Percentiles rank a stretch among this genome's conserved stretches.
Evolutionary conservation across 2,888 invertebrate species (phyloP).

Genomic region (Gibbula magus): DNA sequence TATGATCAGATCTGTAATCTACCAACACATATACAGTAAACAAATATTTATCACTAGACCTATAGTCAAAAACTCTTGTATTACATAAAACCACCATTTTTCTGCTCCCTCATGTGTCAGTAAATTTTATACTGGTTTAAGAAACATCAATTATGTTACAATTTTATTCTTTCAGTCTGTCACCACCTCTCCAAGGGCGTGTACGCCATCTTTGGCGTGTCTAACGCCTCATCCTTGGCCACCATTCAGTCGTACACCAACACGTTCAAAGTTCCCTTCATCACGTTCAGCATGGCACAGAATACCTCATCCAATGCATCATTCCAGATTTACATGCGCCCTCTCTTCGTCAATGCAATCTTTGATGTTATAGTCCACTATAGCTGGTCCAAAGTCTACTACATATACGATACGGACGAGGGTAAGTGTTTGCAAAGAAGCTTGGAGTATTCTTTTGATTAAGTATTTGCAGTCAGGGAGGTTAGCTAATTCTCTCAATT

Average conservation of each 20-base stretch:
- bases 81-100: too few relatives aligned
- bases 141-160: neutral
- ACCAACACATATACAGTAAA: too few relatives aligned
- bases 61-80: too few relatives aligned
- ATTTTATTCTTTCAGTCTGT: constrained; percentile 55
- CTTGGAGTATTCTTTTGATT: neutral
- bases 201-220: constrained; percentile 59
- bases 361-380: constrained; percentile 47
- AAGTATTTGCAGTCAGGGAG: too few relatives aligned
- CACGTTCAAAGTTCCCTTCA: constrained; percentile 62
- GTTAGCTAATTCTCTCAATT: too few relatives aligned
- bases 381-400: constrained; percentile 45
- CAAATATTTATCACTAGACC: too few relatives aligned
- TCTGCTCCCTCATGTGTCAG: too few relatives aligned
- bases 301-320: constrained; percentile 46
- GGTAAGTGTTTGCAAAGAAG: constrained; percentile 36
- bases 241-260: constrained; percentile 62
- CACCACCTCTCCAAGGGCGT: constrained; percentile 51
- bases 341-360: constrained; percentile 48
- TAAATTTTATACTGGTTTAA: too few relatives aligned
- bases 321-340: constrained; percentile 50
- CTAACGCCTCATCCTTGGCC: constrained; percentile 55
- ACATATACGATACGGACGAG: constrained; percentile 51
- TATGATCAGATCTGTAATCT: too few relatives aligned
- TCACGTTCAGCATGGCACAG: constrained; percentile 59